Evolutionary conservation across 2,113 vertebrate genomes (phyloP), one percentile per base, ranked within the genome.

Genomic region (Chloebia gouldiae): DNA sequence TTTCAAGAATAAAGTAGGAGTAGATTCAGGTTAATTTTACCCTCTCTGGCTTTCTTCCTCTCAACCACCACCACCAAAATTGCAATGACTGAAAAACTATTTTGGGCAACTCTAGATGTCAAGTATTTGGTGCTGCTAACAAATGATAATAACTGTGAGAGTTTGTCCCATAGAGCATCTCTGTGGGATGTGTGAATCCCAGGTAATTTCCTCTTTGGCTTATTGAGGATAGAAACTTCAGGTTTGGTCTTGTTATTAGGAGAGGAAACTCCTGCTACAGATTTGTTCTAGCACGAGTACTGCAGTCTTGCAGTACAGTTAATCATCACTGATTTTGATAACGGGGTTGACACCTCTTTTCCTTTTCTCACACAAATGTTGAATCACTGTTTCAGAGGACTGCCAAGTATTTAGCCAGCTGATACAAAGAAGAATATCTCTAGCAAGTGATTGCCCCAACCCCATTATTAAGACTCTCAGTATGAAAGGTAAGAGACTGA

Each of bases 21-120:
- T n/a, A 42, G 72, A 70, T 47, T 73, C 33, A 59, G 60, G 42
- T 77, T 83, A 86, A 90, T 96, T 93, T 93, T 80, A 88, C 25
- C 50, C 19, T 33, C 42, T 65, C 31, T 57, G 76, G 9, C 31
- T 92, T 54, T 88, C 11, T 11, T 82, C 22, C 33, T 15, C 25
- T 80, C 17, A 72, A 0, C 17, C 8, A 15, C 15, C 8, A 14
- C 15, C 8, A 14, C 68, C n/a, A 69, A 95, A 93, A 16, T 11
- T 70, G 35, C 50, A 47, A 4, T 73, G 24, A 8, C 39, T 61
- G 42, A 65, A 73, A 39, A 37, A 39, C 2, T 88, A 39, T 91
- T 93, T 71, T 66, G 33, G 33, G 37, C 21, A 20, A 51, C 81
- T 45, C 60, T 42, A 57, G 91, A 75, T 70, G 72, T 70, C 13